Evolutionary conservation across 2,797 vertebrate species (phyloP), one percentile per base, ranked within the genome.

Genomic region (Sebastes kiyomatsui): DNA sequence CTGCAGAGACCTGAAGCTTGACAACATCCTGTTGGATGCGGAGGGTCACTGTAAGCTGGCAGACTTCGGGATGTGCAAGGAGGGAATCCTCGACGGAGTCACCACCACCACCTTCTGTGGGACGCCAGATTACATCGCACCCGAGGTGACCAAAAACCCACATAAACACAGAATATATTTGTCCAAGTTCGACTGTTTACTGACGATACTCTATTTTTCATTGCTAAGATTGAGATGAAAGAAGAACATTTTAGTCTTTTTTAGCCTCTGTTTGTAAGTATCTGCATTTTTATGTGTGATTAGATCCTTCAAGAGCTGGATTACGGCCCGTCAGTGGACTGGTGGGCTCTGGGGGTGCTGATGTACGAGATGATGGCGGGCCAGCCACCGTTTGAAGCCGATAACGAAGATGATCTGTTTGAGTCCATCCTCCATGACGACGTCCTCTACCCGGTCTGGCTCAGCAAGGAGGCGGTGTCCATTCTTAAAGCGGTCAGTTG

Each of bases 331-430:
- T 99, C 98, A 0, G 98, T 99, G 91, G 98, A 99, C 91, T 98
- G 98, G 97, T 99, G 98, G 98, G 98, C 97, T 35, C 91, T 99
- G 60, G 98, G 98, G 11, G 98, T 99, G 77, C 95, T 99, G 73
- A 99, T 99, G 98, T 99, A 99, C 0, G 98, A 99, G 95, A 99
- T 99, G 98, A 99, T 98, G 98, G 98, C 98, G 0, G 98, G 98
- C 2, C 98, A 99, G 75, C 98, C 98, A 5, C 98, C 98, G 2
- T 99, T 99, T 64, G 98, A 99, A 87, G 98, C 98, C 0, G 98
- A 99, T 91, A 99, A 99, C 2, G 98, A 99, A 84, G 97, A 98
- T 2, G 98, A 99, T 91, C 96, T 99, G 82, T 99, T 99, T 77
- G 98, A 99, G 90, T 99, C 98, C 88, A 99, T 99, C 90, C 97